Conservation (phyloP, 1,140 invertebrate genomes). For the Colletes gigas region DNA sequence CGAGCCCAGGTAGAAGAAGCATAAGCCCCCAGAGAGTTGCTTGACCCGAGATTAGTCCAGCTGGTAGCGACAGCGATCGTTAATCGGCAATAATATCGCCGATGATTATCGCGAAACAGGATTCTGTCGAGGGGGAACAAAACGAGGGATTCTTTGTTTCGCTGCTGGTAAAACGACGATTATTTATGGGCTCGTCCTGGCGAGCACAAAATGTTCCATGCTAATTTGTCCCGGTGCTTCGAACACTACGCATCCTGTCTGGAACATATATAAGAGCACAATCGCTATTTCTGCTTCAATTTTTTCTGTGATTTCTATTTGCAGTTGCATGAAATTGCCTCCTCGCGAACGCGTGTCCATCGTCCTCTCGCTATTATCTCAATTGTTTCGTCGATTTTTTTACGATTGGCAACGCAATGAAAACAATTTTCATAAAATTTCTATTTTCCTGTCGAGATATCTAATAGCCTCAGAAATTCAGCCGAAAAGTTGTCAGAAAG, state of each 20-base stretch:
- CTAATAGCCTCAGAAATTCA: too few relatives aligned
- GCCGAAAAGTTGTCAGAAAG: too few relatives aligned
- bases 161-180: neutral
- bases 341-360: too few relatives aligned
- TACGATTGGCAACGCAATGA: too few relatives aligned
- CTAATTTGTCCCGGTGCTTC: neutral
- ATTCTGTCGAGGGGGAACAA: neutral
- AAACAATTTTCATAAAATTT: too few relatives aligned
- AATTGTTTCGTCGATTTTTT: too few relatives aligned
- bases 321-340: too few relatives aligned
- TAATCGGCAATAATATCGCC: constrained; percentile 39
- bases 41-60: constrained; percentile 48
- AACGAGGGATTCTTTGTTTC: constrained; percentile 14
- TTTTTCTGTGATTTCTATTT: too few relatives aligned
- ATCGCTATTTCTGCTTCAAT: too few relatives aligned
- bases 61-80: constrained; percentile 14
- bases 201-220: neutral
- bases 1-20: constrained; percentile 31
- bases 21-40: constrained; percentile 34
- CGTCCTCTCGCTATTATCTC: too few relatives aligned
- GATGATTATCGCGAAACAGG: constrained; percentile 28
- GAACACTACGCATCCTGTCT: neutral
- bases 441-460: too few relatives aligned
- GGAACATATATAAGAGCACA: neutral
- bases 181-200: constrained; percentile 2